Conservation (phyloP, 2,888 invertebrate species). For the Cylindroiulus punctatus region DNA sequence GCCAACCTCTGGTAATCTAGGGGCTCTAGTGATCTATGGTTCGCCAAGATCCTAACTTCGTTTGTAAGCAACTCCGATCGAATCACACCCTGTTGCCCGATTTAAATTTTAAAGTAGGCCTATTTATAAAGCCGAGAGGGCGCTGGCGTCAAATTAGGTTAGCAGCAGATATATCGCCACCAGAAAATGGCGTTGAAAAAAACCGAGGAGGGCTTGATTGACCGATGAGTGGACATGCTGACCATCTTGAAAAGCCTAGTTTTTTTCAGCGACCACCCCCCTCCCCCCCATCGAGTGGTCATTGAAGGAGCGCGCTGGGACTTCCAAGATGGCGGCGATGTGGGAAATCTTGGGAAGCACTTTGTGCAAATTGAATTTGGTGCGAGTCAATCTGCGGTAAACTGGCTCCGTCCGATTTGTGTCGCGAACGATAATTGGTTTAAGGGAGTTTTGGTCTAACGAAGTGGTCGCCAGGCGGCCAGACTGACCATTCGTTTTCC, state of each 20-base stretch:
- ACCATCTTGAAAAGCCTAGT: not conserved
- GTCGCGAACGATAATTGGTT: conserved; percentile 54
- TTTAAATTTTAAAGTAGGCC: not conserved
- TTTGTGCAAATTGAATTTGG: conserved; percentile 33
- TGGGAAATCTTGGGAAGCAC: conserved; percentile 54
- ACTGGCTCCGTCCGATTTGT: conserved; percentile 51
- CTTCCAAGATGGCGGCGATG: not conserved
- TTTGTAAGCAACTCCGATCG: not conserved
- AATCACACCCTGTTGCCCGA: conserved; percentile 6
- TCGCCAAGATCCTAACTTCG: not conserved
- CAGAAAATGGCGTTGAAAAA: not conserved
- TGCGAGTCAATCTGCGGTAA: conserved; percentile 55
- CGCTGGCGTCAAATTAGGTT: not conserved
- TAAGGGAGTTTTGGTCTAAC: conserved; percentile 50
- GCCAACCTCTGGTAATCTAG: no score
- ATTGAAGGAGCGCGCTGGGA: not conserved
- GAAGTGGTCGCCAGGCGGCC: conserved; percentile 51
- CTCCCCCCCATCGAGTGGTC: not conserved
- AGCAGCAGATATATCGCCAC: not conserved
- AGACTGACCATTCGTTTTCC: conserved; percentile 52
- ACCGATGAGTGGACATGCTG: not conserved
- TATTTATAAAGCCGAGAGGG: not conserved
- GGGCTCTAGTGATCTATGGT: not conserved
- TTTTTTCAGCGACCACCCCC: not conserved
- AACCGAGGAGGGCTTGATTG: not conserved